These are phyloP conservation scores for Crax fasciolata DNA, from an alignment of 2,797 vertebrate species.

Conservation along the genomic window DNA sequence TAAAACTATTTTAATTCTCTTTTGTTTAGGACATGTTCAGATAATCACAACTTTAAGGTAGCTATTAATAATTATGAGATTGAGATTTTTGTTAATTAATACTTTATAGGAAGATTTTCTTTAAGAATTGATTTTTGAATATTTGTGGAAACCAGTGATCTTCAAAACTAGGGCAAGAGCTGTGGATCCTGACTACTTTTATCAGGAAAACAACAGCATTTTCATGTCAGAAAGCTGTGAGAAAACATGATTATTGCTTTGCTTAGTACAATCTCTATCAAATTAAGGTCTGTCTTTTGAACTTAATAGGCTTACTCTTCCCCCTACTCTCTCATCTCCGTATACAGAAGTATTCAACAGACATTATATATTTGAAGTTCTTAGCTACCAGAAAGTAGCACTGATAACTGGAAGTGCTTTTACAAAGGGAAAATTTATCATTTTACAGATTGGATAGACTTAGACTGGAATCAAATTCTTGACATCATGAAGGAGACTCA, in stretches of 20 bases:
- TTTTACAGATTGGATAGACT: not conserved
- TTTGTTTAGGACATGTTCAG: not conserved
- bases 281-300: not conserved
- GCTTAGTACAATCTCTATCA: not conserved
- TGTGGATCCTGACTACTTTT: not conserved
- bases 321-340: not conserved
- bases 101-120: not conserved
- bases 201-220: not conserved
- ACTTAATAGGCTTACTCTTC: not conserved
- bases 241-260: not conserved
- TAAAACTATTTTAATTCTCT: not conserved
- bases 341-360: not conserved
- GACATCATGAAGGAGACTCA: not conserved
- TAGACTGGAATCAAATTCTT: not conserved
- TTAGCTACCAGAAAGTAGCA: not conserved
- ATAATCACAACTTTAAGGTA: not conserved
- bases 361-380: not conserved
- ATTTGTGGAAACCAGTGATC: not conserved
- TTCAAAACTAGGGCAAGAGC: not conserved
- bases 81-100: not conserved
- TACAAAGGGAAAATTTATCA: not conserved
- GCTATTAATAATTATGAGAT: not conserved
- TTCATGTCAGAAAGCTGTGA: not conserved
- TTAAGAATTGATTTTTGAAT: not conserved
- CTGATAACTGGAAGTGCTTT: not conserved